Percentiles rank a stretch among this genome's conserved stretches.
These are phyloP conservation scores for Drosophila fulvimacula DNA, from an alignment of 2,888 invertebrate genomes.

Conservation along the genomic window DNA sequence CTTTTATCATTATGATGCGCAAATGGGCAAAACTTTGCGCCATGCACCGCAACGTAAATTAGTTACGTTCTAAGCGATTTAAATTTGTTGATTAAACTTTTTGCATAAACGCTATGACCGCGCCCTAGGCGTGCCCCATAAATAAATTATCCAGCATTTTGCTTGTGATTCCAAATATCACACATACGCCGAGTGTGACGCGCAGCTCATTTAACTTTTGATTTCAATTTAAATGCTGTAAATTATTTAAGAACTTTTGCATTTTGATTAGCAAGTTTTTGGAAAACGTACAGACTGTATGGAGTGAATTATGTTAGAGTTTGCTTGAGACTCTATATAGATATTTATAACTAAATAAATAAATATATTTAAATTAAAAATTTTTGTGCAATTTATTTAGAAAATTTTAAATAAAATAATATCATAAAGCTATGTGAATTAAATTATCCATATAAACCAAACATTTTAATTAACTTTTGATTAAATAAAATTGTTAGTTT, in stretches of 20 bases:
- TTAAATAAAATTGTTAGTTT: too few species aligned
- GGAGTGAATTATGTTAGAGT: not conserved
- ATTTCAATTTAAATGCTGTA: not conserved
- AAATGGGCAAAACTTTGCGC: conserved; percentile 70
- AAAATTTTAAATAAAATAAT: too few species aligned
- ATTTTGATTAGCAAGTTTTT: not conserved
- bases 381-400: too few species aligned
- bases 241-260: not conserved
- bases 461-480: too few species aligned
- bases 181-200: conserved; percentile 40
- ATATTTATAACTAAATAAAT: too few species aligned
- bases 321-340: not conserved
- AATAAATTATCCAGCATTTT: conserved; percentile 41
- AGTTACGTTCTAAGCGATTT: conserved; percentile 77
- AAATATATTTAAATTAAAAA: too few species aligned
- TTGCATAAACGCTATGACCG: conserved; percentile 71
- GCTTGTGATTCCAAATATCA: conserved; percentile 24
- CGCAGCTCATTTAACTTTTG: not conserved
- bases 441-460: too few species aligned
- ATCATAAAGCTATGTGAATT: too few species aligned
- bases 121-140: conserved; percentile 45
- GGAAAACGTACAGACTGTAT: not conserved
- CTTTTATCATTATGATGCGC: conserved; percentile 80
- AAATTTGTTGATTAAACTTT: conserved; percentile 78
- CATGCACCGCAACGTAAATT: conserved; percentile 61